Evolutionary conservation across 1,140 invertebrate species (phyloP).

Genomic region (Helicorthomorpha holstii): DNA sequence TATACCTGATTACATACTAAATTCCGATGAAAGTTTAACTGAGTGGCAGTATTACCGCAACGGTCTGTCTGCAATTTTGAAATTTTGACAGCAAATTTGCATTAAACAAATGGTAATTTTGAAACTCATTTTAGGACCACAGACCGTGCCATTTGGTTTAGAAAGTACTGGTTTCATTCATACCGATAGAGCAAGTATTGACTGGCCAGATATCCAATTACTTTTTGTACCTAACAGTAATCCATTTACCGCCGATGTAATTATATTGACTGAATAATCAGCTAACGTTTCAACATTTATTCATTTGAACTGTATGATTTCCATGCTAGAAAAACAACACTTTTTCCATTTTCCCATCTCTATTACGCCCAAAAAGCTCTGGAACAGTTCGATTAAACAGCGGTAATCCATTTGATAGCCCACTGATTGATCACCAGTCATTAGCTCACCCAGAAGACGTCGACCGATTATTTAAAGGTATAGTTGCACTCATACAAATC

Average conservation of each 20-base stretch:
- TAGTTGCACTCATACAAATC: too few species aligned
- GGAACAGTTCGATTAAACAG: conserved; percentile 15
- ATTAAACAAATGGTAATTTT: neutral
- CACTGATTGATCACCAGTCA: conserved; percentile 19
- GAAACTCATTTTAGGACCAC: neutral
- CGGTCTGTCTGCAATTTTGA: too few species aligned
- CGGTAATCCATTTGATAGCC: conserved; percentile 12
- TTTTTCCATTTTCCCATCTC: neutral
- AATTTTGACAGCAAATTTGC: too few species aligned
- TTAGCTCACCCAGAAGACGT: conserved; percentile 16
- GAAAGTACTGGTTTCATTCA: too few species aligned
- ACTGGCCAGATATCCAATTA: neutral
- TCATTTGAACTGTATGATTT: too few species aligned
- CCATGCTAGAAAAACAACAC: neutral
- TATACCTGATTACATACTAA: too few species aligned
- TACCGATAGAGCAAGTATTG: too few species aligned
- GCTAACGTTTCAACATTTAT: neutral
- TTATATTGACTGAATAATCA: neutral
- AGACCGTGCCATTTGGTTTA: neutral
- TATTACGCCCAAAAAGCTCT: conserved; percentile 13
- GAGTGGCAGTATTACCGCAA: too few species aligned
- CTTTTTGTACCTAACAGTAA: neutral
- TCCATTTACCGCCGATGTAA: neutral
- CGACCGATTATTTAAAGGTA: conserved; percentile 40
- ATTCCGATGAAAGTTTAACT: too few species aligned